These are phyloP conservation scores for Cichlasoma orientale DNA, from an alignment of 2,797 vertebrate species.

Conservation along the genomic window DNA sequence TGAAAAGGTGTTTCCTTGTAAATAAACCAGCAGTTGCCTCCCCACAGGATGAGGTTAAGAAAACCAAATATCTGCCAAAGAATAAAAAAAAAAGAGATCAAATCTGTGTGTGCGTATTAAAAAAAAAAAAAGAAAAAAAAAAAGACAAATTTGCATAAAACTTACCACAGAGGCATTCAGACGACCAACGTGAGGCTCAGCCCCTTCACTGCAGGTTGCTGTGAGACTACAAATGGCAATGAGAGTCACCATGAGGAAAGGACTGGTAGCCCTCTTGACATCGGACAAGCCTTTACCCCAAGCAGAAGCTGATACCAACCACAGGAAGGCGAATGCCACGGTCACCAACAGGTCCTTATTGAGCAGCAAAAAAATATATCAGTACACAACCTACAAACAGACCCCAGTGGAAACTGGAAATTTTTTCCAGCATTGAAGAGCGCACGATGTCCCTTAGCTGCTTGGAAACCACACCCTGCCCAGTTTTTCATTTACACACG, in stretches of 20 bases:
- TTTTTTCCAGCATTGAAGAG: background rate
- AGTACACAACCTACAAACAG: background rate
- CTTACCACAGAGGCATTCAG: conserved; percentile 95
- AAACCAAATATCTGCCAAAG: conserved; percentile 89
- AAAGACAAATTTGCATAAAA: background rate
- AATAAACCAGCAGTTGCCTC: conserved; percentile 95
- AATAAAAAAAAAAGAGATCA: background rate
- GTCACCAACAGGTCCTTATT: conserved; percentile 90
- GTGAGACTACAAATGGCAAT: rapidly evolving
- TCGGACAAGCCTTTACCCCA: conserved; percentile 94
- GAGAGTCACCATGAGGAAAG: background rate
- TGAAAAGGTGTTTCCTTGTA: conserved; percentile 94
- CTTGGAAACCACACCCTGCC: conserved; percentile 30
- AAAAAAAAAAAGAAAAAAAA: background rate
- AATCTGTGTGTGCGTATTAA: background rate
- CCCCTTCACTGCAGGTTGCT: conserved; percentile 66
- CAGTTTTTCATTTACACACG: conserved; percentile 62
- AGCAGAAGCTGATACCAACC: conserved; percentile 90
- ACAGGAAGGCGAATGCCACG: conserved; percentile 88
- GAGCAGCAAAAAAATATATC: background rate
- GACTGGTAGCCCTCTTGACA: conserved; percentile 85
- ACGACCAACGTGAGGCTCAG: conserved; percentile 86
- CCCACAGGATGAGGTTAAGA: conserved; percentile 93
- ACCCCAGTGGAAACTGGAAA: background rate
- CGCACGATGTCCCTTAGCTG: background rate